Conservation (phyloP, 1,140 invertebrate species). For the Pseudomyrmex sp. region DNA sequence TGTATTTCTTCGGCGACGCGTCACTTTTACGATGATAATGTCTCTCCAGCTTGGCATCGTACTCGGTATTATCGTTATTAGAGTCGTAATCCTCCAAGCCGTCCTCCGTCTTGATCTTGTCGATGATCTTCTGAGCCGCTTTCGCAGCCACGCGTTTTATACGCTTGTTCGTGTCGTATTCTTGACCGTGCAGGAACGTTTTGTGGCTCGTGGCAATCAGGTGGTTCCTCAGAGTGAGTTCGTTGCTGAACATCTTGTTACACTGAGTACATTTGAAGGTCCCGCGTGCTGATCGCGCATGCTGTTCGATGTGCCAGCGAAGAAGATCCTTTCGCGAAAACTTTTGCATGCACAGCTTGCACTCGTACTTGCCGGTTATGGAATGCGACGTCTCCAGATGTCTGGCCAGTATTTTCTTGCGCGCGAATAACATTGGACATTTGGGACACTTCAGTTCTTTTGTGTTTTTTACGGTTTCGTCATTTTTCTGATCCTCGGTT, state of each 20-base stretch:
- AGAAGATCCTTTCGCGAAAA: slow-evolving; percentile 78
- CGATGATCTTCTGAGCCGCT: slow-evolving; percentile 83
- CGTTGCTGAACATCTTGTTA: slow-evolving; percentile 81
- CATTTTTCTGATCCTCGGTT: slow-evolving; percentile 27
- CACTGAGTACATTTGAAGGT: slow-evolving; percentile 81
- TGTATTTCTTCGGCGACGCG: slow-evolving; percentile 64
- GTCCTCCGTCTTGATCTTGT: slow-evolving; percentile 82
- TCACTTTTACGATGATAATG: slow-evolving; percentile 57
- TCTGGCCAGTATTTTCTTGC: slow-evolving; percentile 75
- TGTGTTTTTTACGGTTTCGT: neutral
- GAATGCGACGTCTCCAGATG: slow-evolving; percentile 75
- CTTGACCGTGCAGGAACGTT: slow-evolving; percentile 79
- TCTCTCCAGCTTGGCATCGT: slow-evolving; percentile 59
- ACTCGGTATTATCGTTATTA: slow-evolving; percentile 65
- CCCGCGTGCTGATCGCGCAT: slow-evolving; percentile 61
- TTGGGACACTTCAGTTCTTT: slow-evolving; percentile 74
- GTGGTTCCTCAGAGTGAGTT: slow-evolving; percentile 82
- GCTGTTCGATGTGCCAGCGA: slow-evolving; percentile 78
- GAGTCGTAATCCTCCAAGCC: slow-evolving; percentile 79
- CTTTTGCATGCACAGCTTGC: slow-evolving; percentile 79
- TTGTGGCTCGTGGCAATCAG: slow-evolving; percentile 82
- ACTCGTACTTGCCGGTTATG: slow-evolving; percentile 67
- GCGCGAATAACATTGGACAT: slow-evolving; percentile 72
- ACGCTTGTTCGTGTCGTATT: slow-evolving; percentile 83
- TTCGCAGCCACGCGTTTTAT: slow-evolving; percentile 82